phyloP scores from a whole-genome alignment of 1,140 invertebrate genomes.

The Bombyx mandarina region DNA sequence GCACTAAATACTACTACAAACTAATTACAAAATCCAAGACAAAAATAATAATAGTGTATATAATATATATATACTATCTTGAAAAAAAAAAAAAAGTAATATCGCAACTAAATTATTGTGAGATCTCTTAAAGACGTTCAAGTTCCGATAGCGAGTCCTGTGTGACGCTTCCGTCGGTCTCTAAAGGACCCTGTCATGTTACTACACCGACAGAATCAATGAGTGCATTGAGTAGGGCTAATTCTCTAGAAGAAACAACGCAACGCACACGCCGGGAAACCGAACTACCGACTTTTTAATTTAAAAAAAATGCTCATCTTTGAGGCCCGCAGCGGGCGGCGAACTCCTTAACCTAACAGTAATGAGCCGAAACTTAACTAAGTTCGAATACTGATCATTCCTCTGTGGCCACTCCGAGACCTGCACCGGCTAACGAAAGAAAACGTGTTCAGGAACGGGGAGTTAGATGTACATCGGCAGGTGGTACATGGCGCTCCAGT shows the following conservation, averaged over 20 bases:
- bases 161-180: too few species aligned
- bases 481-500: conserved; percentile 91
- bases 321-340: conserved; percentile 30
- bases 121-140: conserved; percentile 33
- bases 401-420: not conserved
- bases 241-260: not conserved
- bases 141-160: too few species aligned
- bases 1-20: conserved; percentile 38
- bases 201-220: too few species aligned
- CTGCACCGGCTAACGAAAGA: not conserved
- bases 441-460: too few species aligned
- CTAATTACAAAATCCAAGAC: conserved; percentile 37
- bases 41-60: conserved; percentile 18
- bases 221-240: too few species aligned
- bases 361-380: conserved; percentile 28
- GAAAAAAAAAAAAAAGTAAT: conserved; percentile 27
- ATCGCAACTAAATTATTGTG: conserved; percentile 60
- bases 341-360: conserved; percentile 16
- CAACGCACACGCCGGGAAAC: conserved; percentile 10
- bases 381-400: conserved; percentile 35
- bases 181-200: too few species aligned
- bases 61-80: conserved; percentile 1
- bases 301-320: conserved; percentile 35
- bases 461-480: conserved; percentile 91
- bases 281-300: conserved; percentile 11